Percentiles rank a stretch among this genome's conserved stretches.
Evolutionary conservation across 1,140 invertebrate genomes (phyloP).

Genomic region (Thaumatotibia leucotreta): DNA sequence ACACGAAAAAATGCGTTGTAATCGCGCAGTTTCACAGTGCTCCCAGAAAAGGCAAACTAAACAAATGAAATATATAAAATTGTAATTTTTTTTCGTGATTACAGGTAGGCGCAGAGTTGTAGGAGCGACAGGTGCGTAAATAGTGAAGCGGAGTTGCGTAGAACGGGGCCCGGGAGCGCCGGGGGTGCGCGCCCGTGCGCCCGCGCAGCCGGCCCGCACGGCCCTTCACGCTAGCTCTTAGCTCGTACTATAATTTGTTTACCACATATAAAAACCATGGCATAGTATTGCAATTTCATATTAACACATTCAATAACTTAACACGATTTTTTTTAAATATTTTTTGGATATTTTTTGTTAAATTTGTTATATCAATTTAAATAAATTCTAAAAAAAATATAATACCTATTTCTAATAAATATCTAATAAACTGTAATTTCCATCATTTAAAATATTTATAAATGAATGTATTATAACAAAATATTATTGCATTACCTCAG

Average conservation of each 20-base stretch:
- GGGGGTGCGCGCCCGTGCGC: slow-evolving; percentile 4
- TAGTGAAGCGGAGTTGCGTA: slow-evolving; percentile 30
- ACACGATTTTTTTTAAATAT: background rate
- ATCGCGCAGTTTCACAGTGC: background rate
- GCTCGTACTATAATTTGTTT: background rate
- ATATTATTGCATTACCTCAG: too few species aligned
- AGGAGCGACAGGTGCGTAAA: slow-evolving; percentile 46
- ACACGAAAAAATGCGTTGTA: background rate
- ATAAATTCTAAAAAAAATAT: too few species aligned
- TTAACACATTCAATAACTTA: background rate
- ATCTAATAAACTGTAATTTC: too few species aligned
- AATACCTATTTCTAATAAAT: too few species aligned
- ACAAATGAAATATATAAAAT: slow-evolving; percentile 30
- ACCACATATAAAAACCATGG: background rate
- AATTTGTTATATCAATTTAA: too few species aligned
- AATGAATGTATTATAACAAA: too few species aligned
- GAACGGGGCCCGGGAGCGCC: slow-evolving; percentile 19
- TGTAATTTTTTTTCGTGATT: slow-evolving; percentile 60
- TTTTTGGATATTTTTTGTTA: background rate
- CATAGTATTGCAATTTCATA: background rate
- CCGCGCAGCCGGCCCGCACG: background rate
- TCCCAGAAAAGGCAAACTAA: background rate
- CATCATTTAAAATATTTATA: too few species aligned
- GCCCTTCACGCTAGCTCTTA: background rate
- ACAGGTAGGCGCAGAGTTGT: slow-evolving; percentile 65